A percentile compares a stretch with the other conserved stretches of the same genome.
Conservation (phyloP, 2,888 invertebrate genomes). For the Phasia obesa region DNA sequence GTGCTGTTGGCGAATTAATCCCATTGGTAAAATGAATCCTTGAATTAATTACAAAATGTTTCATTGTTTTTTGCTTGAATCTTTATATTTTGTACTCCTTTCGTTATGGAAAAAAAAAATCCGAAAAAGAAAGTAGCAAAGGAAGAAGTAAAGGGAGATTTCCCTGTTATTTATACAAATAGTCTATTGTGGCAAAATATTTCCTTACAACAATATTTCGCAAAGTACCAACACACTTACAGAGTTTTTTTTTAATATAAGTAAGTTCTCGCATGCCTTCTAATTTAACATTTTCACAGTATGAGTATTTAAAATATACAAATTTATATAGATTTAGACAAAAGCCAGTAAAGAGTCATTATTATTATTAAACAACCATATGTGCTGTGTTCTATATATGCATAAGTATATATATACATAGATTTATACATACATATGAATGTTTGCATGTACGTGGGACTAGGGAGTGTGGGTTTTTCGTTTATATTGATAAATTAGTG, state of each 20-base stretch:
- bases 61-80: slow-evolving; percentile 16
- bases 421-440: too few relatives aligned
- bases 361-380: slow-evolving; percentile 52
- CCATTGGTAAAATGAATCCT: slow-evolving; percentile 72
- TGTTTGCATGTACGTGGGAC: neutral
- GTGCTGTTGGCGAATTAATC: slow-evolving; percentile 68
- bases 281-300: neutral
- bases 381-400: slow-evolving; percentile 21
- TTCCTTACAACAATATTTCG: slow-evolving; percentile 12
- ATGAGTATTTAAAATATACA: slow-evolving; percentile 33
- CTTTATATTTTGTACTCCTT: slow-evolving; percentile 13
- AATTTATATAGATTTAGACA: slow-evolving; percentile 57
- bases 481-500: slow-evolving; percentile 11
- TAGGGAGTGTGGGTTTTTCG: too few relatives aligned
- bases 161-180: slow-evolving; percentile 17
- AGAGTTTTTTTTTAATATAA: neutral
- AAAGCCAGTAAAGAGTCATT: slow-evolving; percentile 49
- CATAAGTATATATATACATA: neutral
- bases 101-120: neutral
- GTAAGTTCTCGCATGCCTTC: neutral
- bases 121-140: neutral
- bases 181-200: slow-evolving; percentile 17
- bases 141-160: slow-evolving; percentile 15
- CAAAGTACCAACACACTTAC: neutral
- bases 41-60: slow-evolving; percentile 71